Percentiles rank a stretch among this genome's conserved stretches.
Conservation (phyloP, 2,888 invertebrate species). For the Drosophila flavopinicola region DNA sequence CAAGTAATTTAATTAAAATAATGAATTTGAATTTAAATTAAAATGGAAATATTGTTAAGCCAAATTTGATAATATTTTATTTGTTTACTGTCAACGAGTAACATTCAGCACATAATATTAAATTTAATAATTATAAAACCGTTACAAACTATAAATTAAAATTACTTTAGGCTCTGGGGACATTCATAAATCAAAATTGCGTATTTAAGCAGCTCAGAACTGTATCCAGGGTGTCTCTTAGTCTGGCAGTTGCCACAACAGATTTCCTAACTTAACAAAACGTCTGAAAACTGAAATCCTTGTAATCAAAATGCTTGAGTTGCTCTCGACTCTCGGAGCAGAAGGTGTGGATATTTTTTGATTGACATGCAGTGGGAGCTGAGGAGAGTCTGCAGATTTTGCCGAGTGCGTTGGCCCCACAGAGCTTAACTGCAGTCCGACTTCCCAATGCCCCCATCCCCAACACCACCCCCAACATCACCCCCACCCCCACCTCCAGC, state of each 20-base stretch:
- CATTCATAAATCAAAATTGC: too few relatives aligned
- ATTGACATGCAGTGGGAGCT: constrained; percentile 42
- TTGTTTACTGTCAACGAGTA: too few relatives aligned
- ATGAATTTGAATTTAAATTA: too few relatives aligned
- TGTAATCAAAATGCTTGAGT: constrained; percentile 68
- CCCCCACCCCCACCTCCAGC: not conserved
- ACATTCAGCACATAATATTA: too few relatives aligned
- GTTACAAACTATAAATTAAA: too few relatives aligned
- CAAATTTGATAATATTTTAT: too few relatives aligned
- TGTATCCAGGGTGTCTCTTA: not conserved
- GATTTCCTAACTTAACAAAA: constrained; percentile 46
- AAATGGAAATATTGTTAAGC: too few relatives aligned
- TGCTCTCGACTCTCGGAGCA: constrained; percentile 28
- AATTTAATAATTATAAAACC: too few relatives aligned
- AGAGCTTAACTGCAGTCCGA: constrained; percentile 28
- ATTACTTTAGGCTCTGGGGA: too few relatives aligned
- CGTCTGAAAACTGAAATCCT: constrained; percentile 55
- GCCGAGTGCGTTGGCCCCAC: constrained; percentile 69
- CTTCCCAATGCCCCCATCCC: constrained; percentile 6
- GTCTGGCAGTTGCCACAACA: not conserved
- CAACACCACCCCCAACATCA: constrained; percentile 1
- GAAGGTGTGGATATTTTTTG: constrained; percentile 67
- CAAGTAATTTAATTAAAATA: too few relatives aligned
- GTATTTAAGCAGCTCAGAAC: too few relatives aligned
- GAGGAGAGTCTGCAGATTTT: constrained; percentile 4